Evolutionary conservation across 2,797 vertebrate genomes (phyloP).

Genomic region (Acrocephalus scirpaceus): DNA sequence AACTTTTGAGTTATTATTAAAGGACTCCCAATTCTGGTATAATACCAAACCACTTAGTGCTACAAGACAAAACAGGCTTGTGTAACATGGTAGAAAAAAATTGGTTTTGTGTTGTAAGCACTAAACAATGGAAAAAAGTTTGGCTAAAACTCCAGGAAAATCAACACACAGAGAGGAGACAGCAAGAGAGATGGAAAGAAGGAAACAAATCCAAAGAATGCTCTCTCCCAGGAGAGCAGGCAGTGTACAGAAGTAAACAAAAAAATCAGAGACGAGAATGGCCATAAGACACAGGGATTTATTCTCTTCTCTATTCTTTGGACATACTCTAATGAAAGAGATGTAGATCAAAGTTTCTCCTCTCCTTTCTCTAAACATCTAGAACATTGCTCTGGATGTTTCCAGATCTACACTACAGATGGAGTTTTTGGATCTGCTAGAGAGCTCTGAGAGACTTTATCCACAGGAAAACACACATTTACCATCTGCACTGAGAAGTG

Average conservation of each 20-base stretch:
- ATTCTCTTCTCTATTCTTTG: background rate
- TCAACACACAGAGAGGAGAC: background rate
- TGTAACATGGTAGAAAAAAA: background rate
- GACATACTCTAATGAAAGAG: background rate
- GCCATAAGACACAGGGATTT: background rate
- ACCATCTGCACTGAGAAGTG: background rate
- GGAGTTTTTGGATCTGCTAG: background rate
- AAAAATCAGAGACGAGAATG: background rate
- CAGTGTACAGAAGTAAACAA: background rate
- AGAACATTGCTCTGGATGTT: background rate
- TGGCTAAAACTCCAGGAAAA: background rate
- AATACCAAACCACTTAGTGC: background rate
- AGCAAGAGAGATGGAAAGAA: background rate
- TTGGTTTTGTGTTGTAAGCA: accelerated
- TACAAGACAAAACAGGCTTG: background rate
- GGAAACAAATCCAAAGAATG: background rate
- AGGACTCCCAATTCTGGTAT: background rate
- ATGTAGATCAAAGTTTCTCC: background rate
- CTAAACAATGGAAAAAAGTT: background rate
- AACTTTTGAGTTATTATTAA: background rate
- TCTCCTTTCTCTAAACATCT: background rate
- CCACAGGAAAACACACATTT: background rate
- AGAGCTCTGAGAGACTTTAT: background rate
- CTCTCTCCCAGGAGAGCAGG: background rate
- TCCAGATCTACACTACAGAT: background rate